Evolutionary conservation across 92 coral and sea anemone genomes (phyloP).

Genomic region (Porites evermanni): DNA sequence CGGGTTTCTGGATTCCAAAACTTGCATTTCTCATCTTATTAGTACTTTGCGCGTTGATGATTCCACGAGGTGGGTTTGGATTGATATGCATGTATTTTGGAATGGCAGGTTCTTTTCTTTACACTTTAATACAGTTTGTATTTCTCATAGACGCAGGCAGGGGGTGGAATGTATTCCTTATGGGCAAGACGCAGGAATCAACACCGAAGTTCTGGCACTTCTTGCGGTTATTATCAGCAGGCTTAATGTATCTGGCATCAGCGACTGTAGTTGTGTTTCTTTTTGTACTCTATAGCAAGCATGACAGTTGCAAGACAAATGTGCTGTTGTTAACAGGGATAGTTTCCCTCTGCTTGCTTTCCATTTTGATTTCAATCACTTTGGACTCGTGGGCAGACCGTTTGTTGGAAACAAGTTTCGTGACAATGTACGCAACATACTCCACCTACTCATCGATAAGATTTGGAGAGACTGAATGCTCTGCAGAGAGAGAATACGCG

Average conservation of each 20-base stretch:
- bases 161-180: conserved; percentile 53
- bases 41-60: conserved; percentile 43
- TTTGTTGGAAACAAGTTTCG: conserved; percentile 76
- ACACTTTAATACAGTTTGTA: conserved; percentile 70
- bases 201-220: conserved; percentile 31
- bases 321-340: conserved; percentile 64
- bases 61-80: conserved; percentile 73
- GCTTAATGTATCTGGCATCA: conserved; percentile 50
- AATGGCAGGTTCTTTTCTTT: conserved; percentile 73
- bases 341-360: conserved; percentile 52
- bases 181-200: conserved; percentile 16
- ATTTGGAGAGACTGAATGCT: conserved; percentile 65
- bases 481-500: conserved; percentile 41
- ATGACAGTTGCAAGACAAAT: conserved; percentile 74
- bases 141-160: conserved; percentile 78
- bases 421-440: conserved; percentile 60
- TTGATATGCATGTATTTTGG: conserved; percentile 74
- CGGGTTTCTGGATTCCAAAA: conserved; percentile 92
- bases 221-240: conserved; percentile 24
- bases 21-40: conserved; percentile 43
- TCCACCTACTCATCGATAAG: conserved; percentile 69
- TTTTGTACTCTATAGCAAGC: conserved; percentile 53
- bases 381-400: conserved; percentile 27
- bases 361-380: conserved; percentile 54
- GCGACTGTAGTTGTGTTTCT: conserved; percentile 47